Evolutionary conservation across 2,888 invertebrate species (phyloP).

Genomic region (Cinara cedri): DNA sequence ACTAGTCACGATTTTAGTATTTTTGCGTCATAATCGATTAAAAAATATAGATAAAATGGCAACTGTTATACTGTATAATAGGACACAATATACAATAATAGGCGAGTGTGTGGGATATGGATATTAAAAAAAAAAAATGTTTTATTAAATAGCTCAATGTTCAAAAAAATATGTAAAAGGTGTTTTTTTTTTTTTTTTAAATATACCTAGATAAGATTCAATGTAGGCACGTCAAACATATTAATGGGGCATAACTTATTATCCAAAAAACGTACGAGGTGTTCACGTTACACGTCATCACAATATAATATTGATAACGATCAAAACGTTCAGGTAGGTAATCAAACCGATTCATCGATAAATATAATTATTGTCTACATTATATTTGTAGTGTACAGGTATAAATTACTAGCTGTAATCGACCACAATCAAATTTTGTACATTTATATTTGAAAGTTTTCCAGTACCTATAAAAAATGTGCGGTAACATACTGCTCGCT

Average conservation of each 20-base stretch:
- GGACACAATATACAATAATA: background rate
- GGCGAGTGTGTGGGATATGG: background rate
- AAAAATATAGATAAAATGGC: background rate
- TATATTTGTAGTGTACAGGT: background rate
- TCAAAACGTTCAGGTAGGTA: background rate
- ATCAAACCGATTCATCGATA: background rate
- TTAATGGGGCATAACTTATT: background rate
- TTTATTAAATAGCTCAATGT: background rate
- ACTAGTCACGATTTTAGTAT: background rate
- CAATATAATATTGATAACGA: background rate
- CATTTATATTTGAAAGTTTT: too few species aligned
- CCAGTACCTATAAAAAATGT: too few species aligned
- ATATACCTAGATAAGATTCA: slow-evolving; percentile 1
- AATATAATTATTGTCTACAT: background rate
- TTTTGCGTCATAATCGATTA: slow-evolving; percentile 11
- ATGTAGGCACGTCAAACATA: background rate
- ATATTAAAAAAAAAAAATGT: background rate
- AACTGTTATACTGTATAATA: background rate
- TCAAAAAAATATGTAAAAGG: background rate
- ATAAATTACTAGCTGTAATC: too few species aligned
- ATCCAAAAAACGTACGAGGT: background rate
- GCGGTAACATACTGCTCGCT: too few species aligned
- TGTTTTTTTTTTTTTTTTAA: background rate
- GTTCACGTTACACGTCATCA: too few species aligned
- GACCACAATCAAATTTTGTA: too few species aligned